A percentile compares a stretch with the other conserved stretches of the same genome.
Conservation (phyloP, 2,888 invertebrate genomes). For the Frankliniella intonsa region DNA sequence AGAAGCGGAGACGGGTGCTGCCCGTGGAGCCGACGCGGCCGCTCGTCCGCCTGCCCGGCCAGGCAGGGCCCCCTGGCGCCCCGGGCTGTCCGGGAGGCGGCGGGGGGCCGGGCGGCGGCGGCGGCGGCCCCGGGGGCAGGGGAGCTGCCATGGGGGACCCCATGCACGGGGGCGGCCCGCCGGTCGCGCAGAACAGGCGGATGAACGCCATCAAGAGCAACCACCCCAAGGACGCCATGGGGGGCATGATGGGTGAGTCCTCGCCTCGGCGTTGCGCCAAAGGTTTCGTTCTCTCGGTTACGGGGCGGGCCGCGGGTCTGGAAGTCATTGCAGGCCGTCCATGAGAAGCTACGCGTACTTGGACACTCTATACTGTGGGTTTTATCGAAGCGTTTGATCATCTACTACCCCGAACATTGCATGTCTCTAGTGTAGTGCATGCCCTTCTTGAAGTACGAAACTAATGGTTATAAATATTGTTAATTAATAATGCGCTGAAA, state of each 20-base stretch:
- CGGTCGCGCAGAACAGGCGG: conserved; percentile 57
- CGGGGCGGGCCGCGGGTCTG: no score
- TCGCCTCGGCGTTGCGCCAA: no score
- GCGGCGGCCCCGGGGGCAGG: conserved; percentile 47
- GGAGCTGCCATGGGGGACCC: conserved; percentile 35
- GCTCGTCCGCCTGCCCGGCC: conserved; percentile 52
- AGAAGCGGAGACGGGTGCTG: conserved; percentile 92
- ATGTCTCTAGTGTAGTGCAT: not conserved
- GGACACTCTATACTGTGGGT: no score
- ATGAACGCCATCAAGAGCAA: conserved; percentile 86
- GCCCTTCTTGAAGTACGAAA: no score
- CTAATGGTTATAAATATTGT: no score
- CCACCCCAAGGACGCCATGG: conserved; percentile 75
- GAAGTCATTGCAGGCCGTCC: no score
- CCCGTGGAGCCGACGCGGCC: conserved; percentile 89
- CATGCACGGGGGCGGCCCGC: conserved; percentile 49
- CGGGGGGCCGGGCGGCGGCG: conserved; percentile 43
- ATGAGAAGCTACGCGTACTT: no score
- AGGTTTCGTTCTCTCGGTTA: no score
- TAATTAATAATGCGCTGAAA: no score
- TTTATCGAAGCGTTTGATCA: no score
- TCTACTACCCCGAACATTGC: not conserved
- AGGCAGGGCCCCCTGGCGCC: conserved; percentile 46
- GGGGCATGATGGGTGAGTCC: conserved; percentile 71
- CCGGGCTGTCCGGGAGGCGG: conserved; percentile 40